These are phyloP conservation scores for Chaetorhynchus papuensis DNA, from an alignment of 2,113 vertebrate species.

Conservation along the genomic window DNA sequence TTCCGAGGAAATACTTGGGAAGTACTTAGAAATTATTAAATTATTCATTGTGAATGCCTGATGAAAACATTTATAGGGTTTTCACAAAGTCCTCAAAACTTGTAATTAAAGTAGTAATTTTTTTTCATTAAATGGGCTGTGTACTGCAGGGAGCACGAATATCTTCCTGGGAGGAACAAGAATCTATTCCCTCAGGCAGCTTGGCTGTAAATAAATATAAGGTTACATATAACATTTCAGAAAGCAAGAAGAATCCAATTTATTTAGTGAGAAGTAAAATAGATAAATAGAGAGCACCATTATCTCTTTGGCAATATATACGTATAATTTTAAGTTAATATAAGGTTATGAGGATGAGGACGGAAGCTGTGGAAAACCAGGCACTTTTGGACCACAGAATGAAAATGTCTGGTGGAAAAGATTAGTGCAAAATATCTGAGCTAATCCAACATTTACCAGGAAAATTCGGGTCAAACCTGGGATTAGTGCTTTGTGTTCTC, in stretches of 20 bases:
- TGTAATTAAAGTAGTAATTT: background rate
- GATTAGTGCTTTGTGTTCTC: conserved; percentile 9
- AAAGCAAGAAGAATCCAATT: background rate
- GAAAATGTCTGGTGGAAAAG: conserved; percentile 13
- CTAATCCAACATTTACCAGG: conserved; percentile 15
- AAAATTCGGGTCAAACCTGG: conserved; percentile 46
- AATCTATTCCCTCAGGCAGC: background rate
- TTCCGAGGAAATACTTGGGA: background rate
- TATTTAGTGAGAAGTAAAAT: background rate
- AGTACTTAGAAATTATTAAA: background rate
- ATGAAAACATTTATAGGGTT: background rate
- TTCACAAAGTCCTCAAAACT: background rate
- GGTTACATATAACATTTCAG: background rate
- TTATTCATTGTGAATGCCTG: background rate
- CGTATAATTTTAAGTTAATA: background rate
- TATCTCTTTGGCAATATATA: background rate
- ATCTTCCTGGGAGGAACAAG: background rate
- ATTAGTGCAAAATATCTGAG: conserved; percentile 23
- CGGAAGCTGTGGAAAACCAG: background rate
- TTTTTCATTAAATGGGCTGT: background rate
- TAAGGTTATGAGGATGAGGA: background rate
- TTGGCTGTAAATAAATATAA: background rate
- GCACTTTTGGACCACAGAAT: background rate
- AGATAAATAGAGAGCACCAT: background rate
- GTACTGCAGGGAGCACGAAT: background rate